phyloP scores from a whole-genome alignment of 2,113 vertebrate species.

The Syrmaticus mikado region DNA sequence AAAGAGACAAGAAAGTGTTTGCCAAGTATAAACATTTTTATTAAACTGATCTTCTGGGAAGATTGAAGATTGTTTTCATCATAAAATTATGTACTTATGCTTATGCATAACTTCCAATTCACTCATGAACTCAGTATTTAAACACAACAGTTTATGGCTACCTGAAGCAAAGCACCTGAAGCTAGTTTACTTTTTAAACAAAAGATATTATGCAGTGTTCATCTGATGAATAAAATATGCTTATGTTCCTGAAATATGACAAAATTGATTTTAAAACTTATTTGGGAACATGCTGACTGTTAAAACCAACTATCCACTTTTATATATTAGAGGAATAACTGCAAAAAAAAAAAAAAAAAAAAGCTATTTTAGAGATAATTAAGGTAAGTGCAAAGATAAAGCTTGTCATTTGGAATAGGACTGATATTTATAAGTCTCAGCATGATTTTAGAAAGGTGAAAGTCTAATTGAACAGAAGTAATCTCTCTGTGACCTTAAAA shows the following conservation, averaged over 20 bases:
- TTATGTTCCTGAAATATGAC: background rate
- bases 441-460: background rate
- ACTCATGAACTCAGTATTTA: background rate
- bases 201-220: background rate
- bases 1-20: constrained; percentile 50
- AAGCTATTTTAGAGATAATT: background rate
- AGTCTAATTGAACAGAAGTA: background rate
- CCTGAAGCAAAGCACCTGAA: background rate
- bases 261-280: background rate
- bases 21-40: constrained; percentile 20
- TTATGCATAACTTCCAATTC: background rate
- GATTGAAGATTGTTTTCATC: background rate
- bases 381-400: background rate
- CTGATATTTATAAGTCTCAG: background rate
- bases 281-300: background rate
- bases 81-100: background rate
- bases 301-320: background rate
- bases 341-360: background rate
- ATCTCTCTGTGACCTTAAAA: background rate
- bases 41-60: constrained; percentile 15
- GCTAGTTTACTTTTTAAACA: background rate
- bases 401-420: background rate
- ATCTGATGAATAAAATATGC: background rate
- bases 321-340: background rate
- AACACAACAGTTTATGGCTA: background rate